These are phyloP conservation scores for Ypsolopha sequella DNA, from an alignment of 2,888 invertebrate genomes.

Conservation along the genomic window DNA sequence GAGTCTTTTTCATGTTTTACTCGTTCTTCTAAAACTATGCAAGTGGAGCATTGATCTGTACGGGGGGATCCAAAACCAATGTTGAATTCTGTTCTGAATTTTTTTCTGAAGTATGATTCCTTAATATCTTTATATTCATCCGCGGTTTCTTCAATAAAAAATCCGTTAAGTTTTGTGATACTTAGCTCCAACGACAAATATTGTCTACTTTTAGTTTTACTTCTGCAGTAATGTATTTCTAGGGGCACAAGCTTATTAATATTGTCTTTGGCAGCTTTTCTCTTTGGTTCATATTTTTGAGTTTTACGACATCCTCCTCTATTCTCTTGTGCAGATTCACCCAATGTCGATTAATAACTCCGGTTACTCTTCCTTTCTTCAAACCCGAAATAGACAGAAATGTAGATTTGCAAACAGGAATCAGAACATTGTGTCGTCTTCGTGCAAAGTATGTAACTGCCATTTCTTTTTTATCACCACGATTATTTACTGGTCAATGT, in stretches of 20 bases:
- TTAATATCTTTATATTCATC: too few species aligned
- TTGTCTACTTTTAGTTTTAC: constrained; percentile 11
- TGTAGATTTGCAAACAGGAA: constrained; percentile 13
- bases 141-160: too few species aligned
- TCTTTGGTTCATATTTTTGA: constrained; percentile 11
- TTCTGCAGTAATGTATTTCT: constrained; percentile 14
- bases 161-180: too few species aligned
- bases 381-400: constrained; percentile 13
- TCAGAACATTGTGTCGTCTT: constrained; percentile 10
- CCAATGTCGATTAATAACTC: constrained; percentile 11
- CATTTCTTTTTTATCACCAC: constrained; percentile 10
- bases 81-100: too few species aligned
- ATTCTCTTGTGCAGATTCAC: constrained; percentile 11
- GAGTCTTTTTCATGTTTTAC: too few species aligned
- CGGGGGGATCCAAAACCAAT: too few species aligned
- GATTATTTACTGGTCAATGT: constrained; percentile 8
- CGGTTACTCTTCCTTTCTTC: constrained; percentile 13
- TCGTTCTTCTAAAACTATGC: too few species aligned
- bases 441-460: constrained; percentile 9
- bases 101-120: too few species aligned
- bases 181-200: too few species aligned
- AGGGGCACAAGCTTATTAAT: constrained; percentile 11
- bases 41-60: too few species aligned
- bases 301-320: constrained; percentile 13
- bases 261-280: constrained; percentile 11